Conservation (phyloP, 2,888 invertebrate genomes). For the Melieria picta region DNA sequence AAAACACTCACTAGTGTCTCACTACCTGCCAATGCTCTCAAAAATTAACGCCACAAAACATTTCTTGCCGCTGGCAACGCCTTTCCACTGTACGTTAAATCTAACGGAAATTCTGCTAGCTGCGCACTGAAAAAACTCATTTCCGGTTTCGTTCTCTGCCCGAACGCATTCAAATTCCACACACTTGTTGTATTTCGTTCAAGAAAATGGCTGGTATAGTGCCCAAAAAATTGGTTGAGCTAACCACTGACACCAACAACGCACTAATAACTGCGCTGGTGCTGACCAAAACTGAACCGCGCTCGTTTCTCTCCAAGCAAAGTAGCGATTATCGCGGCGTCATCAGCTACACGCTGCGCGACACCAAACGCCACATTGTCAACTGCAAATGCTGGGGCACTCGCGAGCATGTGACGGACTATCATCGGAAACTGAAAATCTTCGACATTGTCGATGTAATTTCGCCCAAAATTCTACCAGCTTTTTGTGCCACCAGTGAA, state of each 20-base stretch:
- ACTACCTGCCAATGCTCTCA: no score
- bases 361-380: conserved; percentile 76
- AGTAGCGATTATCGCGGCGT: conserved; percentile 72
- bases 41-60: no score
- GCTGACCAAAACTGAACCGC: conserved; percentile 71
- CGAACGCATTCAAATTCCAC: background rate
- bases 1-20: no score
- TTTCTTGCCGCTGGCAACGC: no score
- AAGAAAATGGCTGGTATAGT: conserved; percentile 29
- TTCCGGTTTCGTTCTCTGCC: conserved; percentile 15
- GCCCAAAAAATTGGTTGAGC: conserved; percentile 39
- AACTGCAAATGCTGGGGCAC: conserved; percentile 83
- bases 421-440: conserved; percentile 73
- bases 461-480: conserved; percentile 70
- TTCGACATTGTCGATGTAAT: conserved; percentile 79
- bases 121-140: background rate
- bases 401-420: conserved; percentile 71
- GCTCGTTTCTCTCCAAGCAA: conserved; percentile 58
- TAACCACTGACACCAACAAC: conserved; percentile 39
- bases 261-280: conserved; percentile 42
- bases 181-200: background rate
- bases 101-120: no score
- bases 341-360: conserved; percentile 80
- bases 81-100: no score
- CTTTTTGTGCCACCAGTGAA: conserved; percentile 66